phyloP scores from a whole-genome alignment of 1,140 invertebrate genomes.

The Eurosta solidaginis region DNA sequence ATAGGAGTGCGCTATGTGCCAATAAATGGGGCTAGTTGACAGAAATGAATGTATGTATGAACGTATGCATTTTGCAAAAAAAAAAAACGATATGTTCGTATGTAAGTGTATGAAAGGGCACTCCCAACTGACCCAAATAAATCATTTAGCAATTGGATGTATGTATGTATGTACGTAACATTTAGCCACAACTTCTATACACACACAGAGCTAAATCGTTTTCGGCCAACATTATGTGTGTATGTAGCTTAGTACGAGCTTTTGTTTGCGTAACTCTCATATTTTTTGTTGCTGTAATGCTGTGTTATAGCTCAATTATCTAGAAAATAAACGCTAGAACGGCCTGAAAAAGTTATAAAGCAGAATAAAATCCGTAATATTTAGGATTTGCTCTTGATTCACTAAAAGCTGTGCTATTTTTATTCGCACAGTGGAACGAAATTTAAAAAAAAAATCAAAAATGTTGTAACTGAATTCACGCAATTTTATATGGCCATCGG shows the following conservation, averaged over 20 bases:
- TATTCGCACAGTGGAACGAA: not conserved
- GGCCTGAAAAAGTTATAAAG: not conserved
- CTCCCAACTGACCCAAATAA: slow-evolving; percentile 47
- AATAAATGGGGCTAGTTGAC: not conserved
- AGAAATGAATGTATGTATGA: not conserved
- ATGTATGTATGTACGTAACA: no score
- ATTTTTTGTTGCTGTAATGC: not conserved
- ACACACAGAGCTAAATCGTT: no score
- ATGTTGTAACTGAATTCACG: not conserved
- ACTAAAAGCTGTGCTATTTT: no score
- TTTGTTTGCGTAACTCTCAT: no score
- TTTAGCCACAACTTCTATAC: no score
- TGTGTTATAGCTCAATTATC: not conserved
- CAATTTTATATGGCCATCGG: no score
- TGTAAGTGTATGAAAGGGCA: slow-evolving; percentile 16
- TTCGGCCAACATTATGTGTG: no score
- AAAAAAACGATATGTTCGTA: not conserved
- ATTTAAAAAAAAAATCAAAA: not conserved
- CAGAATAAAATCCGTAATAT: no score
- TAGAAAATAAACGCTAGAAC: slow-evolving; percentile 9
- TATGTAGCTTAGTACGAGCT: no score
- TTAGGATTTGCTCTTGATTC: no score
- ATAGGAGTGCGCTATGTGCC: not conserved
- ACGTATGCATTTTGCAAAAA: not conserved
- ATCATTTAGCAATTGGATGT: slow-evolving; percentile 53